Evolutionary conservation across 2,113 vertebrate species (phyloP).

Genomic region (Misgurnus mizolepis): DNA sequence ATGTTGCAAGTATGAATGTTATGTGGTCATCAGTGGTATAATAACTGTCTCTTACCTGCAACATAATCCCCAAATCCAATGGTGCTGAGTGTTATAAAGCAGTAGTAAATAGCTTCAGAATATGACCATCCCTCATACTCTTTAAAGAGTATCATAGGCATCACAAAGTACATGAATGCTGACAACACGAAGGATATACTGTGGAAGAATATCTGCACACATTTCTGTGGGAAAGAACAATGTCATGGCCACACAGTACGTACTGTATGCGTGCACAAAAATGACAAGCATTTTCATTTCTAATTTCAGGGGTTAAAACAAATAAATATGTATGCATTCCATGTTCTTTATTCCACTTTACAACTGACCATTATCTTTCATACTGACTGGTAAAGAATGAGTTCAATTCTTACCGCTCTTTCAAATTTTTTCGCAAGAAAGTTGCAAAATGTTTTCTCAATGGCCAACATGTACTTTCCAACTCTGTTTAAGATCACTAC

Average conservation of each 20-base stretch:
- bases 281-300: not conserved
- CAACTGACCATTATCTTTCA: not conserved
- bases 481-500: slow-evolving; percentile 86
- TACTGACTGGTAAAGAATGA: not conserved
- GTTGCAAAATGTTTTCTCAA: slow-evolving; percentile 67
- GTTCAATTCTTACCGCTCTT: slow-evolving; percentile 59
- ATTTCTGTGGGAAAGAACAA: slow-evolving; percentile 63
- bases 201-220: slow-evolving; percentile 73
- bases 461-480: slow-evolving; percentile 82
- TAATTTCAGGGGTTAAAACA: not conserved
- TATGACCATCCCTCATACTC: slow-evolving; percentile 85
- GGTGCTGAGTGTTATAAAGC: slow-evolving; percentile 92
- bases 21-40: not conserved
- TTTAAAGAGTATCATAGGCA: slow-evolving; percentile 83
- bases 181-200: slow-evolving; percentile 76
- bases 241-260: not conserved
- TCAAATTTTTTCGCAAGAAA: slow-evolving; percentile 63
- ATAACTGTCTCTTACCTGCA: slow-evolving; percentile 72
- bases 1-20: not conserved
- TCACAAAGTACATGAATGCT: slow-evolving; percentile 79
- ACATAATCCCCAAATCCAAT: slow-evolving; percentile 92
- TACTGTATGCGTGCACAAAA: not conserved
- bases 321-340: not conserved
- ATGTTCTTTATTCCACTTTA: not conserved
- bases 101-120: slow-evolving; percentile 85